Evolutionary conservation across 2,113 vertebrate genomes (phyloP).

Genomic region (Centropus bengalensis): DNA sequence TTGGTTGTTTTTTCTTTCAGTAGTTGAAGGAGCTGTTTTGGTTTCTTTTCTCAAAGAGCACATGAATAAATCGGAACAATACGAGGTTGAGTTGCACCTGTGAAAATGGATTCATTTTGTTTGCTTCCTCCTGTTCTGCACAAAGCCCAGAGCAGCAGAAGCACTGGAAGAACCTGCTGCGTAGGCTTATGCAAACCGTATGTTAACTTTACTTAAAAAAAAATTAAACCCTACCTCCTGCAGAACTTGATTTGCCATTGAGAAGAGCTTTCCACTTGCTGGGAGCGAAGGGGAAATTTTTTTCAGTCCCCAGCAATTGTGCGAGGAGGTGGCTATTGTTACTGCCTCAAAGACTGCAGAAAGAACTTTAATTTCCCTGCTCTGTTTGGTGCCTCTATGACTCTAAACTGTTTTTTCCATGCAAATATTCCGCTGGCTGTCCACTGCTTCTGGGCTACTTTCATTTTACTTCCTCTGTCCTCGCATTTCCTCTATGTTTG

Average conservation of each 20-base stretch:
- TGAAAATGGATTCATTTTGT: constrained; percentile 55
- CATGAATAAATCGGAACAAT: constrained; percentile 58
- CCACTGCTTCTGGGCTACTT: constrained; percentile 15
- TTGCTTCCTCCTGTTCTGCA: constrained; percentile 63
- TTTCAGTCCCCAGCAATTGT: constrained; percentile 52
- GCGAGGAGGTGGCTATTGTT: constrained; percentile 48
- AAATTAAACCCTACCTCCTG: constrained; percentile 66
- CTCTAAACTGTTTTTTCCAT: constrained; percentile 34
- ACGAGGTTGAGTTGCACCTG: constrained; percentile 51
- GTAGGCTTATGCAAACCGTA: constrained; percentile 70
- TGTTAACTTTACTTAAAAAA: constrained; percentile 70
- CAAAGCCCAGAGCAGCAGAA: constrained; percentile 49
- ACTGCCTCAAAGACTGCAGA: constrained; percentile 12
- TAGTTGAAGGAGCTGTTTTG: constrained; percentile 24
- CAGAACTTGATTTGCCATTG: constrained; percentile 65
- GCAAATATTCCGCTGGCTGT: constrained; percentile 25
- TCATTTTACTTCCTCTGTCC: not conserved
- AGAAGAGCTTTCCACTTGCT: constrained; percentile 62
- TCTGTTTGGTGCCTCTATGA: constrained; percentile 54
- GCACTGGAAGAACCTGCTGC: constrained; percentile 69
- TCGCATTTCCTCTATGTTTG: not conserved
- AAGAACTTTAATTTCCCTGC: constrained; percentile 54
- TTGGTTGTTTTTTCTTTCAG: not conserved
- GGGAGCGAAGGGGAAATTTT: constrained; percentile 30
- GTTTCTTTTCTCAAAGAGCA: constrained; percentile 31